Conservation (phyloP, 2,888 invertebrate genomes). For the Neoascia interrupta region DNA sequence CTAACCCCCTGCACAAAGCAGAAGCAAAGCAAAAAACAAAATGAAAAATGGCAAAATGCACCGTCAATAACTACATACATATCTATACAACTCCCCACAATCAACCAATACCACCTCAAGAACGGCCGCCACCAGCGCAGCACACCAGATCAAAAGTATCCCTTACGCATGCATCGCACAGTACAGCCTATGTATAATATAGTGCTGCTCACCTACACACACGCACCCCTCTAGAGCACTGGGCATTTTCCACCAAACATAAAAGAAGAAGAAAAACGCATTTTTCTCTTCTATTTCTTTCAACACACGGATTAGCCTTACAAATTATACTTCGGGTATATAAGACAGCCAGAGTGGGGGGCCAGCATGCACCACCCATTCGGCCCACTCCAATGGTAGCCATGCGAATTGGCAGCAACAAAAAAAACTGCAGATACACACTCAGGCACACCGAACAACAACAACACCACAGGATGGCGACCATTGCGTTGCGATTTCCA, state of each 20-base stretch:
- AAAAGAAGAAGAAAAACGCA: constrained; percentile 46
- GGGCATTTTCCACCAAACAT: constrained; percentile 56
- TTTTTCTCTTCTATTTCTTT: constrained; percentile 47
- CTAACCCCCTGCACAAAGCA: constrained; percentile 18
- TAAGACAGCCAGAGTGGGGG: constrained; percentile 53
- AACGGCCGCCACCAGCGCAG: constrained; percentile 34
- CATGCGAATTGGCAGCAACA: constrained; percentile 40
- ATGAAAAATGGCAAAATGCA: constrained; percentile 60
- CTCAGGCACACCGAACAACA: constrained; percentile 48
- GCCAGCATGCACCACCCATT: constrained; percentile 58
- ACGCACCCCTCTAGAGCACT: constrained; percentile 39
- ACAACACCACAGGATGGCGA: constrained; percentile 64
- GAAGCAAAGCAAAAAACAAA: constrained; percentile 20
- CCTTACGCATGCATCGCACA: constrained; percentile 65
- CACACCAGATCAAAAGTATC: constrained; percentile 44
- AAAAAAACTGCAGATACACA: constrained; percentile 51
- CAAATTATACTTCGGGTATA: constrained; percentile 62
- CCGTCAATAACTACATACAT: constrained; percentile 57
- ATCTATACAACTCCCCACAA: constrained; percentile 18
- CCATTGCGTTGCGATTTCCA: constrained; percentile 70
- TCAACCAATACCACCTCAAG: constrained; percentile 34
- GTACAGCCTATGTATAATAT: constrained; percentile 52
- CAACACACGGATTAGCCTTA: constrained; percentile 65
- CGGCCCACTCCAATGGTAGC: constrained; percentile 62
- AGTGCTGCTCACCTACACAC: constrained; percentile 36